Conservation (phyloP, 2,797 vertebrate genomes). For the Phalanger gymnotis region DNA sequence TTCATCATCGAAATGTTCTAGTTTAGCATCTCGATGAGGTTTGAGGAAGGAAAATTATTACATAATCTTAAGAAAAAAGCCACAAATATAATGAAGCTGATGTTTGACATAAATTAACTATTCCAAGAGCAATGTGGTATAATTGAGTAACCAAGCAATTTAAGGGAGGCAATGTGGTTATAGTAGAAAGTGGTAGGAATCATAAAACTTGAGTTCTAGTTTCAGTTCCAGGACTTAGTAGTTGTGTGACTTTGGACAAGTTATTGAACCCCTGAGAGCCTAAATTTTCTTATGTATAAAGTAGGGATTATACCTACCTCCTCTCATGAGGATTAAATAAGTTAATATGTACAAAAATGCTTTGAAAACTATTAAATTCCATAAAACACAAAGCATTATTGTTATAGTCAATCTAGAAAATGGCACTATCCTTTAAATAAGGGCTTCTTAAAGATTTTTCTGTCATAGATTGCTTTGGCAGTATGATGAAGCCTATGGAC, state of each 20-base stretch:
- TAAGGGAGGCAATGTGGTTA: neutral
- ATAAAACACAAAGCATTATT: slow-evolving; percentile 7
- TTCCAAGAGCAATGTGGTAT: neutral
- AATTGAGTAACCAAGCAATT: neutral
- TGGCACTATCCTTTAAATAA: neutral
- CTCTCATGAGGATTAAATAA: slow-evolving; percentile 38
- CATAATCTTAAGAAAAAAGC: neutral
- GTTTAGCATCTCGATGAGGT: slow-evolving; percentile 34
- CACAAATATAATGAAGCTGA: neutral
- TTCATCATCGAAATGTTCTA: slow-evolving; percentile 41
- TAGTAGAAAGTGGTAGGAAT: neutral
- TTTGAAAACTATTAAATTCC: slow-evolving; percentile 18
- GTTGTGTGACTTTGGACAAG: slow-evolving; percentile 11
- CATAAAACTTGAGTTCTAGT: neutral
- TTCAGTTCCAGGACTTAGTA: neutral
- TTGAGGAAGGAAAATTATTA: neutral
- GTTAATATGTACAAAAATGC: slow-evolving; percentile 23
- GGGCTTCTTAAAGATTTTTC: neutral
- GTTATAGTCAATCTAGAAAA: neutral
- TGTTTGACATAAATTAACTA: neutral
- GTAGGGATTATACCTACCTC: neutral
- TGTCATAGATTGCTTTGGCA: neutral
- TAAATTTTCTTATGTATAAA: slow-evolving; percentile 6
- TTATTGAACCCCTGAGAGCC: neutral
- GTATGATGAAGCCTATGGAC: neutral